Evolutionary conservation across 2,113 vertebrate species (phyloP), one percentile per base, ranked within the genome.

Genomic region (Xenopus laevis): DNA sequence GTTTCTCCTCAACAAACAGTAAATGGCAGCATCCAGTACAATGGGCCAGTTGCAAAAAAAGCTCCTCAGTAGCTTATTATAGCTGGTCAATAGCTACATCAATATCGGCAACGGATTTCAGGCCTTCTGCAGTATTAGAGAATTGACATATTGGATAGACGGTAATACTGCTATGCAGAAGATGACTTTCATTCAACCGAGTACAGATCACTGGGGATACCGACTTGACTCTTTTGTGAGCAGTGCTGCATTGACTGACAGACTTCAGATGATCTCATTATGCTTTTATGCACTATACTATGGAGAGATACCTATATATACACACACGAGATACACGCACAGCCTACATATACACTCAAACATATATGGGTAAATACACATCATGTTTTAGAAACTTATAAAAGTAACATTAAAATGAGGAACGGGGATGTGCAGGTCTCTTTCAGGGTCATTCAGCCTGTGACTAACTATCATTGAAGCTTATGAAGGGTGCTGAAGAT

Each of bases 121-220:
- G 59, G 74, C 59, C 72, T 68, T 63, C 46, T 61, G 58, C 74
- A 70, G 66, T 70, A 76, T 70, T 77, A 77, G 33, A 69, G 66
- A 69, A 77, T 77, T 64, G 74, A 77, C 67, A 77, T 77, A 77
- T 77, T 70, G 66, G 58, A 77, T 50, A 50, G 65, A 67, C 63
- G 18, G 66, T 46, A 77, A 70, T 57, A 63, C 59, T 44, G 40
- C 65, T 68, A 61, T 69, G 53, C 67, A 63, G 65, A 60, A 61
- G 72, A 65, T 58, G 71, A 59, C 53, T 66, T 66, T 65, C 62
- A 65, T 23, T 65, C 64, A 65, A 65, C 33, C 50, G 62, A 40
- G 65, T 20, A 68, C 21, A 40, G 50, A 33, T 59, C 65, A 21
- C 55, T 40, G 46, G 64, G 66, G 72, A 68, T 46, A 40, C 33